Base-by-base conservation (phyloP, 2,888 invertebrate species). In the Andrena flavipes region DNA sequence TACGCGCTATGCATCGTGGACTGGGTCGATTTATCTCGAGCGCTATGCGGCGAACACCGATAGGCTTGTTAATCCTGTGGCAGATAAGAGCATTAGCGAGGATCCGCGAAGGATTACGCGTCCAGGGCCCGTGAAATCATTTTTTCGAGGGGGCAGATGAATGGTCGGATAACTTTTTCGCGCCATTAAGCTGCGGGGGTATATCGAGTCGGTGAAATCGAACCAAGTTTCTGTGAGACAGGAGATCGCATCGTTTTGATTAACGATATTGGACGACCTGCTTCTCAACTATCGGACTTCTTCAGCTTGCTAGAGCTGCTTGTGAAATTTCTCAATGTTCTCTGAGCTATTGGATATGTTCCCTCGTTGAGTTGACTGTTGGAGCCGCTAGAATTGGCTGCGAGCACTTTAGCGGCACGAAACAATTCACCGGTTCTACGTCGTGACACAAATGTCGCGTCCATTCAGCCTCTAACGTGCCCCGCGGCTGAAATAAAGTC, bases 21-120 rank as follows among this genome's bases (percentile, higher is more conserved):
- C 30, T 30, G 60, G 62, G 76, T 82, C 82, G 80, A 80, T 80
- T 76, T 76, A 64, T 74, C 78, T 62, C 59, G 16, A 54, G 54
- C 56, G 56, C 62, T 68, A 69, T 56, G 56, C 68, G 29, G 48
- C n/a, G 79, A 69, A 75, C 67, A 62, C 65, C 70, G 59, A 75
- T 62, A 56, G 48, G 48, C 59, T 56, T 59, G 68, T 75, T 75
- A 71, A 76, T 71, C 59, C 69, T 20, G 10, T 30, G 51, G 35
- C 48, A 33, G 80, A 80, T 82, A 75, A 63, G 63, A 23, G 56
- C 42, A 63, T 74, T 80, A 59, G 49, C 56, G 26, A 16, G 29
- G 60, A 65, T 54, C 69, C 33, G 33, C 20, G 33, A 33, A 70
- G 69, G 29, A 67, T 68, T 76, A 70, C 64, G 8, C 26, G 59